Base-by-base conservation (phyloP, 2,888 invertebrate species). In the Chymomyza fuscimana region DNA sequence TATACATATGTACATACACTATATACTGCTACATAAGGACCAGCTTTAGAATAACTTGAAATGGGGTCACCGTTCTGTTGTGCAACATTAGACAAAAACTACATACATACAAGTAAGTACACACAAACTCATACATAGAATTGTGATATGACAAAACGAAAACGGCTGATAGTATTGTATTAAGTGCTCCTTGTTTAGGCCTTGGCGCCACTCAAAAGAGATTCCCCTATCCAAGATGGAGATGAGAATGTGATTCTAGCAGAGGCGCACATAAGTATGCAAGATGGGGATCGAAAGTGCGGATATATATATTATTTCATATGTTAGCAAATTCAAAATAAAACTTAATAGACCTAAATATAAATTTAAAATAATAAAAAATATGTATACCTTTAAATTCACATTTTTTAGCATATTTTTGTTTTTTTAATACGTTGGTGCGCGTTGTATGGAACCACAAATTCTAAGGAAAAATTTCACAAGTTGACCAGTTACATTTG, bases 161-260 rank as follows among this genome's bases (percentile, higher is more conserved):
- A 10, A 54, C 54, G 19, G 7, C 54, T 72, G 74, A 77, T 84
- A 77, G 74, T 72, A 72, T 72, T 72, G 72, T 79, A 60, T 72
- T 73, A 46, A 46, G 70, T 63, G 72, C 67, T 60, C 62, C 74
- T 69, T 71, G 72, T 22, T 59, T 73, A 74, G 76, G 75, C 72
- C 63, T 63, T 85, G 83, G 83, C 83, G 83, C 87, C 87, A 85
- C 80, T 78, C 75, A 80, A 46, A 46, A 46, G 6, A 46, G 40
- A 46, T 12, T 46, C 12, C 40, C 12, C 2, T 4, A 46, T 6
- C 2, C 40, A 46, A 46, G 12, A 10, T 46, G 40, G 6, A 46
- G 12, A 3, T 1, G 40, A 46, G 40, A 1, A 7, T 5, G 32
- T 32, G 5, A 0, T 32, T 32, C 32, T 7, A 32, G 32, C 32